Evolutionary conservation across 1,140 invertebrate genomes (phyloP).

Genomic region (Tenebrio molitor): DNA sequence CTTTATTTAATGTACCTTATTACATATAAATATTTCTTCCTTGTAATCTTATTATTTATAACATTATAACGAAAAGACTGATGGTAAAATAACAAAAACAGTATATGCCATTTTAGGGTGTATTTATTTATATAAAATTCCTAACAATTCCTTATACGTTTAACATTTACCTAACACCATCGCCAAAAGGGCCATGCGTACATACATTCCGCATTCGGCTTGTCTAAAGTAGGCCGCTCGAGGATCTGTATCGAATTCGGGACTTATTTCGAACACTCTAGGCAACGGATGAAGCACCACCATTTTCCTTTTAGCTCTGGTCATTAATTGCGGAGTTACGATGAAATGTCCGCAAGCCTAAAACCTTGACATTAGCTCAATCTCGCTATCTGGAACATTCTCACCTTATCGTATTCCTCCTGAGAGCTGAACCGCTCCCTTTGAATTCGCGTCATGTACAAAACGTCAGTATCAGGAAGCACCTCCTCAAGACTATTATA

Average conservation of each 20-base stretch:
- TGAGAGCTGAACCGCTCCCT: conserved; percentile 89
- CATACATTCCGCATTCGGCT: conserved; percentile 97
- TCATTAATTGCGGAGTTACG: conserved; percentile 96
- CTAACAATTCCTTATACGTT: no score
- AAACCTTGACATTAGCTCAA: no score
- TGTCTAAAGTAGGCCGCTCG: conserved; percentile 98
- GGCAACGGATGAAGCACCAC: conserved; percentile 98
- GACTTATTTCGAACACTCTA: conserved; percentile 93
- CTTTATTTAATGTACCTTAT: conserved; percentile 4
- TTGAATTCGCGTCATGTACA: conserved; percentile 99
- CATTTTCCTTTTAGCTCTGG: conserved; percentile 91
- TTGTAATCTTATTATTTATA: conserved; percentile 24
- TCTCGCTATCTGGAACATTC: no score
- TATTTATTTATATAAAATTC: conserved; percentile 15
- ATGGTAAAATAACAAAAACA: conserved; percentile 22
- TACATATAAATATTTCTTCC: background rate
- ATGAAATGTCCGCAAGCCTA: conserved; percentile 89
- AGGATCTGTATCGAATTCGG: conserved; percentile 95
- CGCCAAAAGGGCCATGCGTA: conserved; percentile 96
- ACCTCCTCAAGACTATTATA: conserved; percentile 84
- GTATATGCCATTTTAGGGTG: background rate
- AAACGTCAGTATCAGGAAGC: conserved; percentile 93
- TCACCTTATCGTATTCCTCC: conserved; percentile 90
- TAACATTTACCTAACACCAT: conserved; percentile 84
- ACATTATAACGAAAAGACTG: conserved; percentile 36